Conservation (phyloP, 2,888 invertebrate genomes). For the Drosophila imparisetae region DNA sequence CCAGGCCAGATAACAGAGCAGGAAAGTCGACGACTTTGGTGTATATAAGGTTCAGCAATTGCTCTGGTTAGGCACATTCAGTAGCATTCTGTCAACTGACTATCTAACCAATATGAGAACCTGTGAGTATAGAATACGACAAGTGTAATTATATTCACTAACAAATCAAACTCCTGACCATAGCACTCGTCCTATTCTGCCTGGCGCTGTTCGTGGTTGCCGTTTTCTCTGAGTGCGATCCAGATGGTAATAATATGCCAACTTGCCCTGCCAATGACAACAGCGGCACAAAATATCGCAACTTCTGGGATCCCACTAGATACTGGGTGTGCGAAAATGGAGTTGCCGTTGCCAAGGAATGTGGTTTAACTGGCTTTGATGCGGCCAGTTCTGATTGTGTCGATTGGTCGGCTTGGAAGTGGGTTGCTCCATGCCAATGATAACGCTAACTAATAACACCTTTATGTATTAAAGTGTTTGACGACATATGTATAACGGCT, state of each 20-base stretch:
- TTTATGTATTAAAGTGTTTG: not conserved
- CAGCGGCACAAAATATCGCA: conserved; percentile 10
- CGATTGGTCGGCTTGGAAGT: conserved; percentile 1
- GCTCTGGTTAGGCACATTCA: conserved; percentile 45
- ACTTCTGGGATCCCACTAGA: conserved; percentile 60
- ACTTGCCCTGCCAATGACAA: conserved; percentile 11
- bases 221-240: conserved; percentile 31
- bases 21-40: not conserved
- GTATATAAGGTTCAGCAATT: conserved; percentile 54
- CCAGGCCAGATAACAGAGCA: conserved; percentile 26
- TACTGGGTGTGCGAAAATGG: conserved; percentile 37
- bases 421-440: conserved; percentile 39
- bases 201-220: conserved; percentile 44
- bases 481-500: not conserved
- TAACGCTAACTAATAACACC: not conserved
- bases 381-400: not conserved
- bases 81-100: conserved; percentile 33
- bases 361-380: conserved; percentile 5
- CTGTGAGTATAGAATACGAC: conserved; percentile 46
- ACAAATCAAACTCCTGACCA: not conserved
- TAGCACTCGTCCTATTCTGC: conserved; percentile 49
- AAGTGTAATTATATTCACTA: not conserved
- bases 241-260: conserved; percentile 25
- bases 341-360: fast-evolving
- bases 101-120: conserved; percentile 54